phyloP scores from a whole-genome alignment of 2,888 invertebrate genomes.

The Lepeophtheirus nordmannii region DNA sequence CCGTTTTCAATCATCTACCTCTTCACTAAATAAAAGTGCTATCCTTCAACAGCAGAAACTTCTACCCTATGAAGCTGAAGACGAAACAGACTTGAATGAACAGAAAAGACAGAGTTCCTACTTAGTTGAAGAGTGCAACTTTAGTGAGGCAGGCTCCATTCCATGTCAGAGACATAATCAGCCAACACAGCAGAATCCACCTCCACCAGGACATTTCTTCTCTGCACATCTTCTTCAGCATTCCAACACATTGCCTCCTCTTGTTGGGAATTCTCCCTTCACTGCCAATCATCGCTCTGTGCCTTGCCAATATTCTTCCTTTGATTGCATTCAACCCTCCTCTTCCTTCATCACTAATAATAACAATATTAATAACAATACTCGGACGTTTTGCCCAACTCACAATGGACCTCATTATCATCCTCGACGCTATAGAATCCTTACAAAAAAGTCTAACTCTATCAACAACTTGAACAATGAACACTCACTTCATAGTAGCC shows the following conservation, averaged over 20 bases:
- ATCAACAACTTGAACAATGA: not conserved
- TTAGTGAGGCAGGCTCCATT: too few relatives aligned
- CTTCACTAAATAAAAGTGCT: not conserved
- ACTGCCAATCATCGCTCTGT: not conserved
- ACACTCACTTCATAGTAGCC: not conserved
- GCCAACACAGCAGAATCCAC: not conserved
- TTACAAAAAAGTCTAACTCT: too few relatives aligned
- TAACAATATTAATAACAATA: not conserved
- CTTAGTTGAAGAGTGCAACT: too few relatives aligned
- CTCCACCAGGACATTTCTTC: not conserved
- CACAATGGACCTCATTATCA: too few relatives aligned
- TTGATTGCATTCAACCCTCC: not conserved
- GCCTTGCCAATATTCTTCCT: constrained; percentile 1
- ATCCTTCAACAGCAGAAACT: not conserved
- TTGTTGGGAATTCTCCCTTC: not conserved
- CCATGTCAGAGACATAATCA: not conserved
- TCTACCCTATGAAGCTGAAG: not conserved
- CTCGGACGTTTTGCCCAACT: not conserved
- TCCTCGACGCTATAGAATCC: too few relatives aligned
- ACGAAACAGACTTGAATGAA: too few relatives aligned
- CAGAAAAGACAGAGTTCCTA: too few relatives aligned
- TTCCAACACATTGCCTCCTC: not conserved
- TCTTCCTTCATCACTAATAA: not conserved
- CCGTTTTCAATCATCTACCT: constrained; percentile 1
- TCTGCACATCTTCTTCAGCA: not conserved